Base-by-base conservation (phyloP, 2,888 invertebrate genomes). In the Scaptomyza parva region DNA sequence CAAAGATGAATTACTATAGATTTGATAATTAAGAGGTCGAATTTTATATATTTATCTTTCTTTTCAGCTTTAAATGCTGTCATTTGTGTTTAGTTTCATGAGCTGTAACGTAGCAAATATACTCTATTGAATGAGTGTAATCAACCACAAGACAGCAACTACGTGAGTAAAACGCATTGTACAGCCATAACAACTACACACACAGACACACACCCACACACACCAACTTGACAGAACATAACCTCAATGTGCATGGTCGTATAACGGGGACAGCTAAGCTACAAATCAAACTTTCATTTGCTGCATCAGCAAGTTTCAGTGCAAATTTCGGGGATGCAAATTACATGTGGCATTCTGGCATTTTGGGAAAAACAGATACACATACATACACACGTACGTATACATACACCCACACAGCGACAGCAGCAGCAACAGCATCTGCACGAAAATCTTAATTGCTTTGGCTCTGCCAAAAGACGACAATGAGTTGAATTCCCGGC, bases 221-320 rank as follows among this genome's bases (percentile, higher is more conserved):
- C 33, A 33, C 28, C 12, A 41, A 45, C 12, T 11, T n/a, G 44
- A 40, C 45, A 35, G 37, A 70, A 58, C 58, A 71, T 65, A 80
- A 69, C 77, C 80, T 68, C 80, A 79, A 76, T 79, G 76, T 79
- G 77, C 80, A 79, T 68, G 68, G 40, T 62, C 39, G 73, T 76
- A 76, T 64, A 80, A 59, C 75, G 59, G 63, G 63, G 63, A 67
- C 47, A 61, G 53, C 55, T 62, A 48, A 63, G 78, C 78, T 57
- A 81, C 77, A 78, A 78, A 78, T 78, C 77, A 78, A 78, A 78
- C 75, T 78, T 78, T 74, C 75, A 78, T 78, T 78, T 78, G 78
- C 78, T 78, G 78, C 82, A 67, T 81, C 75, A 70, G 76, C 78
- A 78, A 78, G 59, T 81, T 78, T 67, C 53, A 48, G 51, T 70